Percentiles rank a stretch among this genome's conserved stretches.
phyloP scores from a whole-genome alignment of 2,888 invertebrate genomes.

The Synergus umbraculus region DNA sequence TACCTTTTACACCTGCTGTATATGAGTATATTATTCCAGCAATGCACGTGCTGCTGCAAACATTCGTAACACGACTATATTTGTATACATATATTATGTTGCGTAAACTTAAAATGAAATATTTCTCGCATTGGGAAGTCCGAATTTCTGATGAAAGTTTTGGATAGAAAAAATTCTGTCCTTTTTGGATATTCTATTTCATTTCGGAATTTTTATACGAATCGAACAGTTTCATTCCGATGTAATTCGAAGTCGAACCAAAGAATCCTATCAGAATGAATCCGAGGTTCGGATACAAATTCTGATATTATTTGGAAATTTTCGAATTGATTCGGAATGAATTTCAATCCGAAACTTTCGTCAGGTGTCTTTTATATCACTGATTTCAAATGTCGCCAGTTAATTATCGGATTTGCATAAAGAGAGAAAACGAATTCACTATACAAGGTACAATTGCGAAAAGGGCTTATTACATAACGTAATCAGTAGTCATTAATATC shows the following conservation, averaged over 20 bases:
- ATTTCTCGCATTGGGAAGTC: neutral
- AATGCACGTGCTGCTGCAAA: constrained; percentile 16
- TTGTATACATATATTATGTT: neutral
- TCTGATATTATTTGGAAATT: no score
- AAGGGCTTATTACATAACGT: neutral
- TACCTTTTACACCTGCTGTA: constrained; percentile 21
- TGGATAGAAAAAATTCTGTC: no score
- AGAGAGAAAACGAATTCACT: neutral
- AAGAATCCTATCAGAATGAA: no score
- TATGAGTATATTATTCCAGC: neutral
- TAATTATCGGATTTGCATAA: constrained; percentile 2
- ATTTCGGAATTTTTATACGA: no score
- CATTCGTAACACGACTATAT: neutral
- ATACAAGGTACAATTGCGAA: neutral
- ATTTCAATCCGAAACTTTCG: no score
- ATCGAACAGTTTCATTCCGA: no score
- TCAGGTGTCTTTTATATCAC: neutral
- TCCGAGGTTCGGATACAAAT: no score
- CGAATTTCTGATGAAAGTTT: neutral
- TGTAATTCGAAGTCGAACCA: no score
- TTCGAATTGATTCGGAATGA: no score
- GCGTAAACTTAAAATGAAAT: neutral
- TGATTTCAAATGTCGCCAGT: neutral
- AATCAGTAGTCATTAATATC: neutral
- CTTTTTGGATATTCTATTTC: no score